Evolutionary conservation across 2,797 vertebrate genomes (phyloP).

Genomic region (Lagorchestes hirsutus): DNA sequence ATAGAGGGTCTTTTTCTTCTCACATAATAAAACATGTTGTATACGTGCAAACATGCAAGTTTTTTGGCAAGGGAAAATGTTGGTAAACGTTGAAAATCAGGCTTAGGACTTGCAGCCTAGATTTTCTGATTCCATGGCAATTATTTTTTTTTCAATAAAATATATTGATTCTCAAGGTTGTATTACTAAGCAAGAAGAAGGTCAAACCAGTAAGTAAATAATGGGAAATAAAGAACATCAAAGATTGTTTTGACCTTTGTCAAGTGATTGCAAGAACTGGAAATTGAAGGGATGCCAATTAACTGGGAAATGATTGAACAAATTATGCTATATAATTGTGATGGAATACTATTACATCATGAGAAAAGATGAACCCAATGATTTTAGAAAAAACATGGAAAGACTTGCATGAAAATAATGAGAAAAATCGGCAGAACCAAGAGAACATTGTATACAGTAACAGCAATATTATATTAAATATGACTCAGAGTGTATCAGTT

Average conservation of each 20-base stretch:
- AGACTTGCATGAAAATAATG: neutral
- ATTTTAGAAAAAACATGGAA: neutral
- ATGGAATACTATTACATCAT: neutral
- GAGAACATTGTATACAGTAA: neutral
- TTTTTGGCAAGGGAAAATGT: neutral
- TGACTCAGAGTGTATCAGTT: neutral
- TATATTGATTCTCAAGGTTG: neutral
- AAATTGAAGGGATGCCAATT: neutral
- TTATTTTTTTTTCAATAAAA: neutral
- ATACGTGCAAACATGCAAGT: neutral
- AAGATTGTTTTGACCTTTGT: neutral
- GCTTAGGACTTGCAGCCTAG: neutral
- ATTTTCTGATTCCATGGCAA: neutral
- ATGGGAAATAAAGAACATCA: neutral
- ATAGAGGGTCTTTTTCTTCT: neutral
- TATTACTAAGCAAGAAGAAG: neutral
- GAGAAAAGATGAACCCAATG: neutral
- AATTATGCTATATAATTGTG: neutral
- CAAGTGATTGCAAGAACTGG: neutral
- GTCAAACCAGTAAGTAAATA: neutral
- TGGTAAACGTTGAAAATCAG: neutral
- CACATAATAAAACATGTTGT: neutral
- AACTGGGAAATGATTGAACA: neutral
- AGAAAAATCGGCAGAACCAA: neutral
- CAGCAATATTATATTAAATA: too few species aligned